These are phyloP conservation scores for Oxygymnocypris stewartii DNA, from an alignment of 2,113 vertebrate genomes.

Conservation along the genomic window DNA sequence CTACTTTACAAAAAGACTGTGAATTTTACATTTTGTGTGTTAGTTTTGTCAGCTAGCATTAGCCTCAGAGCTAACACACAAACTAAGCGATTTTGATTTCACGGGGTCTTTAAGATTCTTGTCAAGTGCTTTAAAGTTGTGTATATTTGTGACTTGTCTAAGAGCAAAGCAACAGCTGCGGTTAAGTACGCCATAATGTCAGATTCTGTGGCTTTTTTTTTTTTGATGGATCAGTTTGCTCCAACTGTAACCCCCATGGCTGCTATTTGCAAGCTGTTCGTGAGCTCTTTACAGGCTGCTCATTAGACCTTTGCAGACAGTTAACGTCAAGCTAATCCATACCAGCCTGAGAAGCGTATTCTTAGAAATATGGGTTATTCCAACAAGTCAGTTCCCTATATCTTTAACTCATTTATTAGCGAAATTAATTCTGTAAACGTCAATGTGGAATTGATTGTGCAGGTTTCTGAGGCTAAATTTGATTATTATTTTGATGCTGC, in stretches of 20 bases:
- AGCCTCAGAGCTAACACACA: not conserved
- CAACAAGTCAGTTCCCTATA: not conserved
- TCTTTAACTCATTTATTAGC: slow-evolving; percentile 20
- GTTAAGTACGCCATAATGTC: slow-evolving; percentile 45
- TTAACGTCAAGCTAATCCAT: slow-evolving; percentile 30
- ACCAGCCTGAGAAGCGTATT: slow-evolving; percentile 46
- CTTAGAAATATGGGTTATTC: slow-evolving; percentile 44
- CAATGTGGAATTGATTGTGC: slow-evolving; percentile 72
- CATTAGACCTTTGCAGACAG: slow-evolving; percentile 35
- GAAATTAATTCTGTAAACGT: slow-evolving; percentile 69
- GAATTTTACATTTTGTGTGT: not conserved
- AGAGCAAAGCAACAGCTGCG: slow-evolving; percentile 49
- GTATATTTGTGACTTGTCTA: slow-evolving; percentile 35
- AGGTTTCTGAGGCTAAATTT: slow-evolving; percentile 54
- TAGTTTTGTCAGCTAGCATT: not conserved
- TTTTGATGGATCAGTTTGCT: slow-evolving; percentile 70
- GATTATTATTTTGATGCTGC: not conserved
- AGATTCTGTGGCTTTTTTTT: slow-evolving; percentile 44
- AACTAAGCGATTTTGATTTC: not conserved
- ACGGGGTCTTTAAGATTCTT: slow-evolving; percentile 10
- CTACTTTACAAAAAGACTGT: not conserved
- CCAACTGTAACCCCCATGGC: slow-evolving; percentile 74
- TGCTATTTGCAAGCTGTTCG: slow-evolving; percentile 69
- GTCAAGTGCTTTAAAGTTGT: slow-evolving; percentile 20
- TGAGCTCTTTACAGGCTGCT: slow-evolving; percentile 47